A percentile compares a stretch with the other conserved stretches of the same genome.
These are phyloP conservation scores for Dipodomys spectabilis DNA, from an alignment of 2,113 vertebrate genomes.

Conservation along the genomic window DNA sequence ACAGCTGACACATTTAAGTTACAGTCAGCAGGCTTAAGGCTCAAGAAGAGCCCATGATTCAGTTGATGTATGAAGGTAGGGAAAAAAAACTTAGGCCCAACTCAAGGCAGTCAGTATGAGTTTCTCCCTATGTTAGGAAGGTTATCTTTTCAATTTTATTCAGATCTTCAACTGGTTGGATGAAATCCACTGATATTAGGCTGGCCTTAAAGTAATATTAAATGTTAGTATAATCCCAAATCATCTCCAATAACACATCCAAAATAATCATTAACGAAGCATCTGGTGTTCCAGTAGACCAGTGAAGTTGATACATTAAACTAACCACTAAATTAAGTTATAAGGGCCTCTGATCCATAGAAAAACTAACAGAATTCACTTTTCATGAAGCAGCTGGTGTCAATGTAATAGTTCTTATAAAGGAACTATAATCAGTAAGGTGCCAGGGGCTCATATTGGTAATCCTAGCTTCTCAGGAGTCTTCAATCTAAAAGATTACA, in stretches of 20 bases:
- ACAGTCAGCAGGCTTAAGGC: neutral
- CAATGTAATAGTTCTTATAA: neutral
- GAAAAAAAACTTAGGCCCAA: neutral
- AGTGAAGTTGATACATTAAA: neutral
- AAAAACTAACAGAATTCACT: neutral
- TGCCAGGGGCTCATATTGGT: too few species aligned
- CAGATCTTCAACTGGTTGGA: neutral
- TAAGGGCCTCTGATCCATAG: neutral
- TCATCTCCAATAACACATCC: neutral
- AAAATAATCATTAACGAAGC: neutral
- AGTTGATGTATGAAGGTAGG: neutral
- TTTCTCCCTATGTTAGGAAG: neutral
- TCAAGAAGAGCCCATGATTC: neutral
- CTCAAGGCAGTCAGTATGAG: neutral
- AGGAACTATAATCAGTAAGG: neutral
- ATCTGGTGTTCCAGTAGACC: neutral
- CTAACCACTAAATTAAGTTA: neutral
- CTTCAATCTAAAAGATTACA: too few species aligned
- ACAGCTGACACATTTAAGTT: neutral
- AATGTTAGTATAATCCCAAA: neutral
- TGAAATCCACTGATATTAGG: neutral
- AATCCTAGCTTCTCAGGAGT: too few species aligned
- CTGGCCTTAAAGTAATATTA: neutral
- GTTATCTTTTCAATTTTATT: neutral
- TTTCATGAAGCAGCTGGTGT: constrained; percentile 15